Percentiles rank a stretch among this genome's conserved stretches.
These are phyloP conservation scores for Heliconius congener DNA, from an alignment of 1,140 invertebrate species.

Conservation along the genomic window DNA sequence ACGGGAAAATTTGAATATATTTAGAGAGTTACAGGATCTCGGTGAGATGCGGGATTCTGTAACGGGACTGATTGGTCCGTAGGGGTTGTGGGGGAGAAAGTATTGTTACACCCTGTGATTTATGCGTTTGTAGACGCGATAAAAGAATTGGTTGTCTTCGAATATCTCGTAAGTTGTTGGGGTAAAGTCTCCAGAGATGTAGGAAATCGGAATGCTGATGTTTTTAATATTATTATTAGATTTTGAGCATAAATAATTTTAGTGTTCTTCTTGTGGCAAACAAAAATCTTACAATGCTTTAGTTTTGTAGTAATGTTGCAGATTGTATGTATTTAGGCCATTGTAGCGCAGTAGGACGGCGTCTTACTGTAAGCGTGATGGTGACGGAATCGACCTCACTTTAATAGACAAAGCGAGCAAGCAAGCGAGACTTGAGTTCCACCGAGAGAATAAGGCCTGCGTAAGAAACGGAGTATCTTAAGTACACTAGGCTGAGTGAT, in stretches of 20 bases:
- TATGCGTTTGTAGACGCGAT: not conserved
- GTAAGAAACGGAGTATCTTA: too few species aligned
- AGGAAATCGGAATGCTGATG: not conserved
- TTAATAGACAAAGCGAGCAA: too few species aligned
- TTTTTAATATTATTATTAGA: not conserved
- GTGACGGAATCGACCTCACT: too few species aligned
- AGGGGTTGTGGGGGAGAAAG: not conserved
- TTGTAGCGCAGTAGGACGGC: too few species aligned
- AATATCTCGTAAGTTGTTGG: not conserved
- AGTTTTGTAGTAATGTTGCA: too few species aligned
- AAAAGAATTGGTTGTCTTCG: not conserved
- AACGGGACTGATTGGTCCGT: not conserved
- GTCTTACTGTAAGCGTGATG: too few species aligned
- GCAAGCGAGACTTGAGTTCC: too few species aligned
- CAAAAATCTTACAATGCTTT: too few species aligned
- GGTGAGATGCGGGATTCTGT: slow-evolving; percentile 15
- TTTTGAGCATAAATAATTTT: not conserved
- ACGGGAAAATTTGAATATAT: slow-evolving; percentile 24
- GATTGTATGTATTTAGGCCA: too few species aligned
- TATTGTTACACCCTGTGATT: not conserved
- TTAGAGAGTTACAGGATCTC: slow-evolving; percentile 8
- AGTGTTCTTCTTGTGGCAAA: too few species aligned
- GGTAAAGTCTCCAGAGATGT: not conserved
- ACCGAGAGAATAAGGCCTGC: too few species aligned
- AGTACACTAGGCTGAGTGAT: too few species aligned